These are phyloP conservation scores for Thysanoteuthis rhombus DNA, from an alignment of 2,888 invertebrate species.

Conservation along the genomic window DNA sequence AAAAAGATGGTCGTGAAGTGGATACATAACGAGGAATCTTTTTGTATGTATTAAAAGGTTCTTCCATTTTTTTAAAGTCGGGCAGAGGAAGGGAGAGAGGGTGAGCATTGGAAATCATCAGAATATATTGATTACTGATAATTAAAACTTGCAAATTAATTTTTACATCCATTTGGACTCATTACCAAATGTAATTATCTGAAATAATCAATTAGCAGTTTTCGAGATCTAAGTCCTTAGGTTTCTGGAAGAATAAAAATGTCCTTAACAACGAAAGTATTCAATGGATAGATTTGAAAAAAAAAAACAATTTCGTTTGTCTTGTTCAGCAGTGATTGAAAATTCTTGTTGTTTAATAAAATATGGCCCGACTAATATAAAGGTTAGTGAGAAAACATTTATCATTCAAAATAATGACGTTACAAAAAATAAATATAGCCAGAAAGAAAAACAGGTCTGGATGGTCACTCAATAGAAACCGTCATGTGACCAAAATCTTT, in stretches of 20 bases:
- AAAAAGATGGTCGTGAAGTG: neutral
- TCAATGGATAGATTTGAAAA: neutral
- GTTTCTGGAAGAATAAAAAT: neutral
- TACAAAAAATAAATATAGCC: too few relatives aligned
- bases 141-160: conserved; percentile 12
- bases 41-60: neutral
- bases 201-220: neutral
- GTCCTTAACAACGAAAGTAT: neutral
- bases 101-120: neutral
- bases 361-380: neutral
- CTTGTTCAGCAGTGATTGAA: neutral
- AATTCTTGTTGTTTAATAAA: neutral
- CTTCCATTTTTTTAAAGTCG: neutral
- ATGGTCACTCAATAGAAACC: too few relatives aligned
- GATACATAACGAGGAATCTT: neutral
- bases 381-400: neutral
- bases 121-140: conserved; percentile 12
- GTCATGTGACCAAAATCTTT: too few relatives aligned
- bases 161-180: neutral
- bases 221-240: neutral
- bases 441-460: too few relatives aligned
- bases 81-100: neutral
- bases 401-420: too few relatives aligned
- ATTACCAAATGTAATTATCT: neutral
- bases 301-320: too few relatives aligned